Base-by-base conservation (phyloP, 2,113 vertebrate genomes). In the Leptosomus discolor region DNA sequence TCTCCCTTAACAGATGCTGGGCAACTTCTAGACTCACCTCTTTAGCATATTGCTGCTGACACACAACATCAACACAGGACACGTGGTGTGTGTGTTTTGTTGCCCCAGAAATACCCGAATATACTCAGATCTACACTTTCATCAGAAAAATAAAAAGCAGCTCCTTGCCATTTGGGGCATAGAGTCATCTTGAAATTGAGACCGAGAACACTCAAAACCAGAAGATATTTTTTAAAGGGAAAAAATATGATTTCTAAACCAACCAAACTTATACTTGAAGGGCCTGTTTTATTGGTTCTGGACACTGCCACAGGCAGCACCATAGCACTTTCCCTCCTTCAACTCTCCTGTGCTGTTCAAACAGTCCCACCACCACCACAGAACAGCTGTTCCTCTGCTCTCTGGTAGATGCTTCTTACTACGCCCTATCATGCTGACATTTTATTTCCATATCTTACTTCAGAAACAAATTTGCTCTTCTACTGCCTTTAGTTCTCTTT, bases 401-500 rank as follows among this genome's bases (percentile, higher is more conserved):
- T 71, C 43, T 71, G 24, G 54, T 5, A 71, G 29, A 43, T 54
- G 36, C 17, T 54, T 29, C 60, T 92, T 80, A n/a, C 24, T 84
- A 39, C 50, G 39, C 39, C 75, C 81, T 79, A 20, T 48, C 39
- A 56, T 24, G 27, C 61, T 53, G 39, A 78, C 14, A 46, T 37
- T 83, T 69, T n/a, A 67, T 85, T 87, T 75, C 73, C 26, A 71
- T 30, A 50, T 69, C 34, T 78, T 61, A 71, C 32, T 74, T 71
- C 15, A 74, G 73, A 84, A 96, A 70, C 21, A 46, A 18, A 45
- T 60, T 68, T 80, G 8, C 53, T 90, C 19, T 79, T 79, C 46
- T 53, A 8, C 36, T 87, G 58, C 50, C 50, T 74, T 88, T 65
- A 91, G 14, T 60, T 91, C n/a, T 89, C n/a, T 41, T 81, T 81